Conservation (phyloP, 2,888 invertebrate genomes). For the Prosopocoilus inquinatus region DNA sequence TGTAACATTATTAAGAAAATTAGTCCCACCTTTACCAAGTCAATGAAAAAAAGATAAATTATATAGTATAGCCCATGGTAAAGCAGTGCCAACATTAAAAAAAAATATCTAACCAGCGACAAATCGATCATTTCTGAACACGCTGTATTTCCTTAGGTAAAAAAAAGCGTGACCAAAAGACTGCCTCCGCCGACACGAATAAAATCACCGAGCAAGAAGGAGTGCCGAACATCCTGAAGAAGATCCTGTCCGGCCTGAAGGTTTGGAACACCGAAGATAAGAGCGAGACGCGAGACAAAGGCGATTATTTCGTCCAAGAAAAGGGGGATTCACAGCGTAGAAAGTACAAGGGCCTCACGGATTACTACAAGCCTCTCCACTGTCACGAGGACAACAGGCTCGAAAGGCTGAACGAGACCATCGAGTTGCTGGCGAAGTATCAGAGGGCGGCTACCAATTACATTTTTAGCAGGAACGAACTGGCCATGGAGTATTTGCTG, state of each 20-base stretch:
- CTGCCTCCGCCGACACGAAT: background rate
- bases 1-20: too few relatives aligned
- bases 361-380: slow-evolving; percentile 38
- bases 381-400: slow-evolving; percentile 41
- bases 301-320: background rate
- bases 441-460: slow-evolving; percentile 51
- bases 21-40: too few relatives aligned
- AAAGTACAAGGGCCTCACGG: slow-evolving; percentile 16
- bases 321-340: background rate
- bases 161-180: background rate
- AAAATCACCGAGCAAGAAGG: background rate
- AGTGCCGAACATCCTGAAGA: slow-evolving; percentile 19
- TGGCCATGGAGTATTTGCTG: slow-evolving; percentile 52
- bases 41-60: too few relatives aligned
- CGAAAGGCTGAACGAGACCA: slow-evolving; percentile 41
- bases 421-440: slow-evolving; percentile 45
- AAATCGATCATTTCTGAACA: too few relatives aligned
- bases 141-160: background rate
- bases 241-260: slow-evolving; percentile 22
- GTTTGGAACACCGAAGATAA: slow-evolving; percentile 20
- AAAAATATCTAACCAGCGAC: too few relatives aligned
- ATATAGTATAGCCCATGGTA: too few relatives aligned
- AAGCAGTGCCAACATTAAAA: too few relatives aligned
- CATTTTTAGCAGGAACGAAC: slow-evolving; percentile 47
- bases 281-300: background rate